Evolutionary conservation across 2,113 vertebrate genomes (phyloP), one percentile per base, ranked within the genome.

Genomic region (Platysternon megacephalum): DNA sequence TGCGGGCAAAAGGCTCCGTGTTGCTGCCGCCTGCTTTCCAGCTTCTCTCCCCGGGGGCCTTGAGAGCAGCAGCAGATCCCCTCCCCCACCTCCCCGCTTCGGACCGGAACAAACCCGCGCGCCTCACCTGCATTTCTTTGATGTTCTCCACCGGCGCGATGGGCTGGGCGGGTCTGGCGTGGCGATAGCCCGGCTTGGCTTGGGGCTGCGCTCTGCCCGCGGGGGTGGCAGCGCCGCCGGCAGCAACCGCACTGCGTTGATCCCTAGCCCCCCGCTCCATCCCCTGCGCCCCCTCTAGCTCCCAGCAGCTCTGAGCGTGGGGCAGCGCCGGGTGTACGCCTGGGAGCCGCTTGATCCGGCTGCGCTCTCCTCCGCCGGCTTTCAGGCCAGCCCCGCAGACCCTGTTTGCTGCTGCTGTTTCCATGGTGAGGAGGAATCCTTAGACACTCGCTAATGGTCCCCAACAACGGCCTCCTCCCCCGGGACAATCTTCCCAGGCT

Each of bases 91-190:
- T 53, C 52, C 85, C 86, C 82, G 58, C 91, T 61, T 55, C 86
- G 84, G 76, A 89, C 86, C 90, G 53, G 68, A 88, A 89, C 82
- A 11, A n/a, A 51, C 79, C 88, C 10, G 79, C 90, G 79, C 97
- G 98, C 98, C 99, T 98, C 97, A 98, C 98, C 99, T 99, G 98
- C 32, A 84, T 79, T 49, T 98, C 98, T 91, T 78, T 96, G 88
- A 96, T 91, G 88, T 96, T 93, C 81, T 97, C 98, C 81, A 42
- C 94, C 1, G 96, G 95, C 5, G 85, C 97, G 39, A 32, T 42
- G 1, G 91, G n/a, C 80, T 92, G 97, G 28, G 65, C 76, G 22
- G 96, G 55, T 80, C 97, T 96, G 13, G 51, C 6, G 42, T 11
- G 46, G 81, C 46, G 61, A n/a, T 35, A n/a, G 19, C 56, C 58